Base-by-base conservation (phyloP, 2,797 vertebrate species). In the Borostomias antarcticus region DNA sequence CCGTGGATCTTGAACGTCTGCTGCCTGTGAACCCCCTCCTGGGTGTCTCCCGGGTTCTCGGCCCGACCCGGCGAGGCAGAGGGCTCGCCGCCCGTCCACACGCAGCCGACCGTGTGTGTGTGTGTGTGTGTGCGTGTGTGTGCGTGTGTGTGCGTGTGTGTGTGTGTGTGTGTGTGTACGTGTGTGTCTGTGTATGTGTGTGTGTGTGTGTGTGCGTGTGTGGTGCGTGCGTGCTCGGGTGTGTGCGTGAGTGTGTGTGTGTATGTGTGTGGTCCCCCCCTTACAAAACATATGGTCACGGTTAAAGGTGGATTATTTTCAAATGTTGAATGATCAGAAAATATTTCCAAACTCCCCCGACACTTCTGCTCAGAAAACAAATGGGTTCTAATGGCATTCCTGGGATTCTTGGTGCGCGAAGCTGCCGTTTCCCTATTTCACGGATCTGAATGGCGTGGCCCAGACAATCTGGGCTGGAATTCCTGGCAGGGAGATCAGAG, bases 301-400 rank as follows among this genome's bases (percentile, higher is more conserved):
- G 89, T 95, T 94, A 93, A 90, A 59, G 86, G 88, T 85, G 69
- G 76, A 85, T 91, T 92, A 87, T 91, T 86, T 89, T 89, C 82
- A 86, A 84, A 84, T 91, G 88, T 89, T 77, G 80, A 77, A 76
- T 91, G 91, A 93, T 93, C 88, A 88, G 86, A 91, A 76, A 86
- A 89, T 88, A 88, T 85, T 86, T 79, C 66, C 76, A 83, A 78
- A 73, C 61, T 64, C 25, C 32, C 9, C 19, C 79, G 72, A 76
- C 73, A 75, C 68, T 77, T 81, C 68, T n/a, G 1, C 1, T 70
- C 58, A 60, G 63, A 86, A 88, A 82, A 80, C 73, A 78, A 85
- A 88, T 90, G 86, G 84, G 92, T 89, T 93, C 85, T 87, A 75
- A 81, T 81, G 64, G 86, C 91, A 93, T 95, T 93, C 87, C 86